Conservation (phyloP, 64 coral and sea anemone species). For the Stichodactyla mertensii region DNA sequence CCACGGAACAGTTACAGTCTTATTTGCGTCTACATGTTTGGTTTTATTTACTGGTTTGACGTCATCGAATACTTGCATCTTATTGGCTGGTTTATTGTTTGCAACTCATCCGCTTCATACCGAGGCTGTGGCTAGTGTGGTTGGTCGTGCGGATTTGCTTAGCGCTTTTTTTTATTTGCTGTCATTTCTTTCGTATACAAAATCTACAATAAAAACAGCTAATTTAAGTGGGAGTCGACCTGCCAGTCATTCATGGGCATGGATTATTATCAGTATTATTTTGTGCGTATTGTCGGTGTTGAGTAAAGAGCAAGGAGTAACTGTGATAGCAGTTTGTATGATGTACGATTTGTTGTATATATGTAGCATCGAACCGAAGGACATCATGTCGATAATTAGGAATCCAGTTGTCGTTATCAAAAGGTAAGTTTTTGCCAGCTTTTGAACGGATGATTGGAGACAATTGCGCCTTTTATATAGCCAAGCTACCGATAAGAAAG, state of each 20-base stretch:
- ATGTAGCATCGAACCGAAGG: slow-evolving; percentile 20
- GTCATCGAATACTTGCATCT: neutral
- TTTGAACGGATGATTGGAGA: neutral
- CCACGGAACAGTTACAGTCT: slow-evolving; percentile 29
- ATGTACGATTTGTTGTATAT: slow-evolving; percentile 49
- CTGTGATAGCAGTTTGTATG: slow-evolving; percentile 54
- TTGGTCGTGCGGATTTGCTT: slow-evolving; percentile 54
- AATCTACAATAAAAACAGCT: slow-evolving; percentile 14
- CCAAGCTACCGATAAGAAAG: no score
- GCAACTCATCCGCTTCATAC: slow-evolving; percentile 77
- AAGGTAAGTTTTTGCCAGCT: neutral
- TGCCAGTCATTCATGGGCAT: slow-evolving; percentile 38
- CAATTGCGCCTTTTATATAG: no score
- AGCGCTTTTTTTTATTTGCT: slow-evolving; percentile 68
- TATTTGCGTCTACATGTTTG: slow-evolving; percentile 48
- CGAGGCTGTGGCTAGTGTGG: slow-evolving; percentile 65
- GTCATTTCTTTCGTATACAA: slow-evolving; percentile 56
- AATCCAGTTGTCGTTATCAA: neutral
- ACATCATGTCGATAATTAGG: neutral
- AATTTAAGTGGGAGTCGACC: slow-evolving; percentile 11
- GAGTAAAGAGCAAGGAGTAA: slow-evolving; percentile 74
- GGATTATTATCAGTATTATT: slow-evolving; percentile 39
- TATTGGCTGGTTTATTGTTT: slow-evolving; percentile 54
- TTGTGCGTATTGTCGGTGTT: slow-evolving; percentile 44
- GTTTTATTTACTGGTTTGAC: slow-evolving; percentile 37